Evolutionary conservation across 2,888 invertebrate genomes (phyloP).

Genomic region (Sarcophaga rosellei): DNA sequence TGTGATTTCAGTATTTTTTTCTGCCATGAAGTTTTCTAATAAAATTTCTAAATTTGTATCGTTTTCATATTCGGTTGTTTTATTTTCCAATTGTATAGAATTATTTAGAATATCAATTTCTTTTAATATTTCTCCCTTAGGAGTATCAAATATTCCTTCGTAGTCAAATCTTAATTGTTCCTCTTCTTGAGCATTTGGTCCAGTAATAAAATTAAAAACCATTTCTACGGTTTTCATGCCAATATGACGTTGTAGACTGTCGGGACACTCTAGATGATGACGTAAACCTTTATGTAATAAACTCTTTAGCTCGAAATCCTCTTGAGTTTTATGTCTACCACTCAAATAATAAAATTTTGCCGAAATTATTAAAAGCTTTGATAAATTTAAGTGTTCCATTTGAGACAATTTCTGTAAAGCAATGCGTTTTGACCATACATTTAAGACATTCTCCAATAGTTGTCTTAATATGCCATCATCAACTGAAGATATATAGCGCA

Average conservation of each 20-base stretch:
- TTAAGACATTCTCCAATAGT: slow-evolving; percentile 84
- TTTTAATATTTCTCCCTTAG: slow-evolving; percentile 76
- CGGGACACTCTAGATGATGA: slow-evolving; percentile 86
- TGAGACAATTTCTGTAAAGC: slow-evolving; percentile 84
- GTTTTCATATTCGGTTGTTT: slow-evolving; percentile 18
- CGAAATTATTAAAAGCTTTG: slow-evolving; percentile 85
- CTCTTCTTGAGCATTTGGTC: slow-evolving; percentile 80
- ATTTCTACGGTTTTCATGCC: slow-evolving; percentile 90
- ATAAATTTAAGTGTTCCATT: slow-evolving; percentile 87
- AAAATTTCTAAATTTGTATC: slow-evolving; percentile 65
- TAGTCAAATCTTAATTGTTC: slow-evolving; percentile 86
- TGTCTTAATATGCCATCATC: slow-evolving; percentile 77
- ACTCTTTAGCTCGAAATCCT: slow-evolving; percentile 73
- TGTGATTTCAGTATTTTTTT: background rate
- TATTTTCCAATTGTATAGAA: background rate
- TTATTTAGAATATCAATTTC: slow-evolving; percentile 72
- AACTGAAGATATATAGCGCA: slow-evolving; percentile 84
- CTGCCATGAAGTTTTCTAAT: slow-evolving; percentile 72
- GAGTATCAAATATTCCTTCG: slow-evolving; percentile 82
- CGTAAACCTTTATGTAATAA: slow-evolving; percentile 86
- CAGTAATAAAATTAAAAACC: slow-evolving; percentile 82
- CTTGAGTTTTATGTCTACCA: slow-evolving; percentile 70
- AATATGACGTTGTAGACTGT: slow-evolving; percentile 84
- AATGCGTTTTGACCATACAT: slow-evolving; percentile 87
- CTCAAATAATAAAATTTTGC: slow-evolving; percentile 81